Base-by-base conservation (phyloP, 1,140 invertebrate genomes). In the Drosophila kanapiae region DNA sequence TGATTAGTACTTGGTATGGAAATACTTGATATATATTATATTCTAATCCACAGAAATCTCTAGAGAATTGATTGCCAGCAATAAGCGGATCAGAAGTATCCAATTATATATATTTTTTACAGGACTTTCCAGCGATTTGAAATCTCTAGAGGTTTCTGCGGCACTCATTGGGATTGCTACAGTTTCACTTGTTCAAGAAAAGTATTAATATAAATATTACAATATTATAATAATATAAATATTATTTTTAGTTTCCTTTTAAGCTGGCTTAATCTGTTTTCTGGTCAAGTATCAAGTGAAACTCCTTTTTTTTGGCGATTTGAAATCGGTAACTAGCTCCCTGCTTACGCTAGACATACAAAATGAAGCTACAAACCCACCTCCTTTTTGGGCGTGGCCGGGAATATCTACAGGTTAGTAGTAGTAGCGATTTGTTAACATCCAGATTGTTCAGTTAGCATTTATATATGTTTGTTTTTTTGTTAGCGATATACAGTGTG, bases 361-460 rank as follows among this genome's bases (percentile, higher is more conserved):
- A 37, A 54, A 37, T 5, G 7, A 6, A 38, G 10, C 53, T 54
- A 23, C 0, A 38, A 38, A 54, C 88, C 82, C 79, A 92, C 91
- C 91, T 93, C 92, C 64, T 92, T 93, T 76, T 91, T 92, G 35
- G 92, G 92, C 69, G 92, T 93, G 37, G 92, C 92, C 76, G 92
- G 92, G 60, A 93, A 93, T 76, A 93, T 93, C 92, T 93, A 77
- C 56, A 63, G 49, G 58, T 83, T 88, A 88, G 80, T 83, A 75
- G 77, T 53, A 29, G 56, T 61, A 64, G 56, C 61, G 61, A 8
- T 54, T 67, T 67, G 45, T 70, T 67, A 45, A 67, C 60, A 53
- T 69, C 42, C 47, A 62, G 35, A 38, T 54, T 18, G 29, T 54
- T 69, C 53, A 10, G 58, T 67, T 49, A 53, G 49, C 49, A 31